Evolutionary conservation across 2,797 vertebrate species (phyloP).

Genomic region (Luscinia luscinia): DNA sequence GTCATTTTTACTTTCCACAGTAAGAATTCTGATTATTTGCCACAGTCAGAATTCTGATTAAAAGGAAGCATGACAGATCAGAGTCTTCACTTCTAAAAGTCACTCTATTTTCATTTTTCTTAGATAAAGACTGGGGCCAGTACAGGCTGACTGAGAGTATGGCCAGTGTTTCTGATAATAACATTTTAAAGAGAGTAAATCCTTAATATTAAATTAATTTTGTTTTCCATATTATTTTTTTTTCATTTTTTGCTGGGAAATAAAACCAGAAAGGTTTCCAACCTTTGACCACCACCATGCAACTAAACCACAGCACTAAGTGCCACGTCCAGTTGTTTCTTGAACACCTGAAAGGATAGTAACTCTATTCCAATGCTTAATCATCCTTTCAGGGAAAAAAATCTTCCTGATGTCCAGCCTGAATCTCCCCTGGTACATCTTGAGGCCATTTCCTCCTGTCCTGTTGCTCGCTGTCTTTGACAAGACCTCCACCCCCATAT

Average conservation of each 20-base stretch:
- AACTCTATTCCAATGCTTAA: neutral
- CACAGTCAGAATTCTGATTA: neutral
- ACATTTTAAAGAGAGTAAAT: neutral
- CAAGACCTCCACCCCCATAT: accelerated
- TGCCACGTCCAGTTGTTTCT: accelerated
- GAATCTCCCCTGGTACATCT: neutral
- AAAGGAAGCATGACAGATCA: neutral
- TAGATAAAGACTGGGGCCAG: neutral
- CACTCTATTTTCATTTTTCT: neutral
- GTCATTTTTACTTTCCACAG: neutral
- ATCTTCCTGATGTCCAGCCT: neutral
- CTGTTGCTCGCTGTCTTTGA: neutral
- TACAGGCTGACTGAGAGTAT: accelerated
- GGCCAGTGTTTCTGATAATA: neutral
- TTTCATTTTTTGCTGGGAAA: neutral
- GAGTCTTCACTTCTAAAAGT: neutral
- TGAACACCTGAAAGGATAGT: neutral
- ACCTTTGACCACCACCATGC: neutral
- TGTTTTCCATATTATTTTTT: neutral
- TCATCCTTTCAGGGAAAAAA: neutral
- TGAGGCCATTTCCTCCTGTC: neutral
- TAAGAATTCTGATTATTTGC: neutral
- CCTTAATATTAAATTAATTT: neutral
- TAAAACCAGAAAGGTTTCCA: neutral
- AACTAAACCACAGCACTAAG: neutral